Evolutionary conservation across 2,113 vertebrate species (phyloP).

Genomic region (Corythoichthys intestinalis): DNA sequence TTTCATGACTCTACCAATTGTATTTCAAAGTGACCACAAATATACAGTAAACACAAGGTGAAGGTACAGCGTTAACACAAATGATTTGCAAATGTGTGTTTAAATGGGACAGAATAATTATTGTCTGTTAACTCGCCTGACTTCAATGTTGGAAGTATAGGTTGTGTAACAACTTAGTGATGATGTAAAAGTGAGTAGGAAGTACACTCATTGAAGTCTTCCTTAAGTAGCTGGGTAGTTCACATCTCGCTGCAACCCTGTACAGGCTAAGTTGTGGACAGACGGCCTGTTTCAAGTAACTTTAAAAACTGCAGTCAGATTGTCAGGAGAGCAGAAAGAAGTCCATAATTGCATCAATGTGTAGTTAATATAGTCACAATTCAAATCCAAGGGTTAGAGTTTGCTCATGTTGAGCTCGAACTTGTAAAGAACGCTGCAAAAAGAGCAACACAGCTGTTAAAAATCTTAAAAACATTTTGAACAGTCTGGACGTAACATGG

Average conservation of each 20-base stretch:
- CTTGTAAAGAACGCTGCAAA: slow-evolving; percentile 40
- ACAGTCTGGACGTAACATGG: slow-evolving; percentile 23
- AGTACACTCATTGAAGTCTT: background rate
- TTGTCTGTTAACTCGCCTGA: background rate
- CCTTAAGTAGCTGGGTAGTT: background rate
- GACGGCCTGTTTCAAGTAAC: background rate
- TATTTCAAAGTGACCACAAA: slow-evolving; percentile 40
- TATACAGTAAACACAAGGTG: slow-evolving; percentile 42
- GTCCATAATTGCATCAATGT: background rate
- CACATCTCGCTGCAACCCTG: background rate
- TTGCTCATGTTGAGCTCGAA: slow-evolving; percentile 26
- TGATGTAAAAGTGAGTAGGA: background rate
- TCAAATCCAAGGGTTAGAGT: slow-evolving; percentile 7
- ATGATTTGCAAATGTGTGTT: slow-evolving; percentile 57
- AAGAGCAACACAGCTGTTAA: slow-evolving; percentile 36
- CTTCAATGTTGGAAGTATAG: background rate
- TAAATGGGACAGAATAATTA: slow-evolving; percentile 38
- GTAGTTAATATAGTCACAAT: background rate
- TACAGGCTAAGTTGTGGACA: background rate
- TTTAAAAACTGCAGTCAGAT: background rate
- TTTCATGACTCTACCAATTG: slow-evolving; percentile 18
- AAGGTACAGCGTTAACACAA: slow-evolving; percentile 48
- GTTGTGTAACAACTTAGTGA: background rate
- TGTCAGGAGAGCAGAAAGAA: background rate
- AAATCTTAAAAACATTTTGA: slow-evolving; percentile 32